These are phyloP conservation scores for Synchiropus splendidus DNA, from an alignment of 2,113 vertebrate genomes.

Conservation along the genomic window DNA sequence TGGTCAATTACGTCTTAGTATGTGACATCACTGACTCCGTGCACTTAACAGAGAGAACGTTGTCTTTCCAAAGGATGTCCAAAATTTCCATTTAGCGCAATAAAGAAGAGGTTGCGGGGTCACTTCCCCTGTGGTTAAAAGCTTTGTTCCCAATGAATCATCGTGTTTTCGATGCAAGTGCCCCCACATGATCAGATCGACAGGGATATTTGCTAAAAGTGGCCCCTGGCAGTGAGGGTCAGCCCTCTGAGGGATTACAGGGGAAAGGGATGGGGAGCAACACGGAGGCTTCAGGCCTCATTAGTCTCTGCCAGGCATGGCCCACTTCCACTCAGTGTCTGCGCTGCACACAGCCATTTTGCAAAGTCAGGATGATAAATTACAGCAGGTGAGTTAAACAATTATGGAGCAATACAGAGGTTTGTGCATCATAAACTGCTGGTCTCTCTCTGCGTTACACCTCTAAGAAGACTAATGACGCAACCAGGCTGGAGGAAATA, in stretches of 20 bases:
- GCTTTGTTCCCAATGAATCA: conserved; percentile 25
- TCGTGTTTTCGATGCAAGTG: conserved; percentile 13
- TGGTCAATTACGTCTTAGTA: conserved; percentile 17
- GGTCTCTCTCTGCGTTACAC: conserved; percentile 25
- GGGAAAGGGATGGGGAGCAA: conserved; percentile 15
- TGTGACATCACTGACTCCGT: conserved; percentile 9
- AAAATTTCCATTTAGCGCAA: conserved; percentile 15
- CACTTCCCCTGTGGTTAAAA: conserved; percentile 9
- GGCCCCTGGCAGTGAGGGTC: conserved; percentile 18
- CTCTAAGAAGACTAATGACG: conserved; percentile 39
- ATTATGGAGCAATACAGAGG: conserved; percentile 53
- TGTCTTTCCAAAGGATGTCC: conserved; percentile 27
- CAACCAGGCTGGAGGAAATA: conserved; percentile 13
- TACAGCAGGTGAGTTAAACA: conserved; percentile 53
- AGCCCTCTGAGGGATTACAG: not conserved
- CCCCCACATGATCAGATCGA: conserved; percentile 28
- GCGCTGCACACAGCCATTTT: conserved; percentile 25
- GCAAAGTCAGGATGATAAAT: conserved; percentile 64
- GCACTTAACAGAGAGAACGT: conserved; percentile 22
- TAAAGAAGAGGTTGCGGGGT: not conserved
- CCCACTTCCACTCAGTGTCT: conserved; percentile 43
- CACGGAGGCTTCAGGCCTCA: conserved; percentile 32
- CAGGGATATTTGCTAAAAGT: conserved; percentile 28
- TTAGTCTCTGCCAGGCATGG: conserved; percentile 47
- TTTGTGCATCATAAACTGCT: conserved; percentile 36